Base-by-base conservation (phyloP, 2,797 vertebrate genomes). In the Streptopelia turtur region DNA sequence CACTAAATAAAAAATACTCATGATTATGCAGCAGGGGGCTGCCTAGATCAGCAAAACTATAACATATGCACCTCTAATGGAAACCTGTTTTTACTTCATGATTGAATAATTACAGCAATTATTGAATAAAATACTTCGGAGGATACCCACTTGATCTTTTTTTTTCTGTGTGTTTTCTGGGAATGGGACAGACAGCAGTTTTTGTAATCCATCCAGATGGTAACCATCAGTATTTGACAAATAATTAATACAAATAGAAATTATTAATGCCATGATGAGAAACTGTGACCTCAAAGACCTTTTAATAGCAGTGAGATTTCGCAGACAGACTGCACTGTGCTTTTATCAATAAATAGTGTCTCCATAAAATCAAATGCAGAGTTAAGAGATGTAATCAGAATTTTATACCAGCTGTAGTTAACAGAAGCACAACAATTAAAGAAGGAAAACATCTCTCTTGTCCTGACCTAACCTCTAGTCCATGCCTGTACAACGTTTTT, bases 191-290 rank as follows among this genome's bases (percentile, higher is more conserved):
- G 61, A 76, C 16, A 60, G 37, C 15, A 53, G 27, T 25, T 92
- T 87, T 85, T 91, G 27, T 49, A 90, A 93, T 83, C 22, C 57
- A 80, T 83, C 41, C 80, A 89, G 69, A 90, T 39, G 21, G 24
- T 77, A 83, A 64, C 50, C 49, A 90, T 89, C 75, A 68, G 41
- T 85, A 93, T 94, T 95, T 87, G 77, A 89, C 68, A 95, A 95
- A 93, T 77, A 93, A 91, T 88, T 94, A 86, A 72, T 87, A 84
- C n/a, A 91, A 88, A 88, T 60, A 66, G n/a, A 94, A 95, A 95
- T 94, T 83, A 95, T 93, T 90, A 80, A 89, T 93, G 16, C 39
- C 61, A 75, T 78, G 57, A 87, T 87, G 65, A 90, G 57, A 87
- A 96, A 87, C 12, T 33, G 56, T 90, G 90, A 90, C 53, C 27